These are phyloP conservation scores for Plectrocnemia conspersa DNA, from an alignment of 1,140 invertebrate genomes.

Conservation along the genomic window DNA sequence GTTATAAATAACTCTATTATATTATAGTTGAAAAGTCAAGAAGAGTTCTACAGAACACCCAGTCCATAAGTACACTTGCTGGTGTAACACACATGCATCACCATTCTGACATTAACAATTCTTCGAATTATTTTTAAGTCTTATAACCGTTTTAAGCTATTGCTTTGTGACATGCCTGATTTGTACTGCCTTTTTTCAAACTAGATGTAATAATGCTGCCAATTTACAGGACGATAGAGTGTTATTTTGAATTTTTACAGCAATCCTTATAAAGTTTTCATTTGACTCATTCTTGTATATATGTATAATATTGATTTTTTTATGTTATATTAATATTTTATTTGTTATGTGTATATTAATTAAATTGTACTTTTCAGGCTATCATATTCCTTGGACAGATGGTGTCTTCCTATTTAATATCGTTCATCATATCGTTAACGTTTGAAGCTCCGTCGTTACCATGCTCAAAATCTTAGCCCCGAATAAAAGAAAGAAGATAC, in stretches of 20 bases:
- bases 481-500: constrained; percentile 52
- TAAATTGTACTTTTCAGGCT: constrained; percentile 55
- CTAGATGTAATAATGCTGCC: no score
- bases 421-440: constrained; percentile 70
- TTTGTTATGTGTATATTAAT: constrained; percentile 7
- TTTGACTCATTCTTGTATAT: neutral
- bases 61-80: no score
- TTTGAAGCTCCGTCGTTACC: constrained; percentile 78
- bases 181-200: no score
- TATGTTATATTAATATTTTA: neutral
- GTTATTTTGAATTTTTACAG: neutral
- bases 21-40: no score
- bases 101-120: no score
- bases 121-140: no score
- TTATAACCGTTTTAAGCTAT: no score
- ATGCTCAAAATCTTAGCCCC: constrained; percentile 77
- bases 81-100: no score
- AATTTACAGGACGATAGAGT: neutral
- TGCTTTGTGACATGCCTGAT: no score
- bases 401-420: constrained; percentile 69
- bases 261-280: neutral
- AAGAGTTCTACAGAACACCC: no score
- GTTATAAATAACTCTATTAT: no score
- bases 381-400: constrained; percentile 73
- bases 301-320: neutral